Conservation (phyloP, 2,888 invertebrate species). For the Tiliacea citrago region DNA sequence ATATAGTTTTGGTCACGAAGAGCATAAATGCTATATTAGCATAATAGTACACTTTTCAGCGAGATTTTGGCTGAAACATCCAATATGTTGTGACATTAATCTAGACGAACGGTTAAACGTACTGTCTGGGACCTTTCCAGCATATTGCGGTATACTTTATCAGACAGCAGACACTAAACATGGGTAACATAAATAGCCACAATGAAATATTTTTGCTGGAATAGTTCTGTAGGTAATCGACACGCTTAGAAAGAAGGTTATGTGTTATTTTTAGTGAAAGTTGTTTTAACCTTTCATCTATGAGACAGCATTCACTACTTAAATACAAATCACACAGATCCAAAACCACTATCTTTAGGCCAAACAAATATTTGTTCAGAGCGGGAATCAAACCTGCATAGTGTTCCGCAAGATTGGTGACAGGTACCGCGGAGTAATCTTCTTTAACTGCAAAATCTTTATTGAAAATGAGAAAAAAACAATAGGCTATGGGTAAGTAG, state of each 20-base stretch:
- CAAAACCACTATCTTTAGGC: too few relatives aligned
- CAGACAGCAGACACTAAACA: slow-evolving; percentile 47
- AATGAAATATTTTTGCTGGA: slow-evolving; percentile 27
- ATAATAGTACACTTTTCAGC: slow-evolving; percentile 58
- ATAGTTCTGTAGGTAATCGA: slow-evolving; percentile 4
- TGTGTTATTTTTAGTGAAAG: neutral
- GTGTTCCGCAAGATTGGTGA: neutral
- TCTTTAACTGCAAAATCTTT: neutral
- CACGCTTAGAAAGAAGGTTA: neutral
- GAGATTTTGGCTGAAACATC: slow-evolving; percentile 56
- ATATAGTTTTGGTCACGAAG: slow-evolving; percentile 24
- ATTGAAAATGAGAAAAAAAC: neutral
- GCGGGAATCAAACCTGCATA: neutral
- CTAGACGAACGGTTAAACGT: slow-evolving; percentile 56
- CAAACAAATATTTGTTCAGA: too few relatives aligned
- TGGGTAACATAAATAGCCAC: slow-evolving; percentile 48
- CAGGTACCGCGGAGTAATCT: neutral
- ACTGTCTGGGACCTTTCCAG: slow-evolving; percentile 59
- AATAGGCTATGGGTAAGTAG: neutral
- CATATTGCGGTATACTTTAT: slow-evolving; percentile 59
- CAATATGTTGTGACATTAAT: slow-evolving; percentile 61
- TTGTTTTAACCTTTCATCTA: neutral
- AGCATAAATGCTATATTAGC: slow-evolving; percentile 50
- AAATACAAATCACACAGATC: neutral
- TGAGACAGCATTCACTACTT: neutral